These are phyloP conservation scores for Sminthurinus aureus DNA, from an alignment of 2,888 invertebrate species.

Conservation along the genomic window DNA sequence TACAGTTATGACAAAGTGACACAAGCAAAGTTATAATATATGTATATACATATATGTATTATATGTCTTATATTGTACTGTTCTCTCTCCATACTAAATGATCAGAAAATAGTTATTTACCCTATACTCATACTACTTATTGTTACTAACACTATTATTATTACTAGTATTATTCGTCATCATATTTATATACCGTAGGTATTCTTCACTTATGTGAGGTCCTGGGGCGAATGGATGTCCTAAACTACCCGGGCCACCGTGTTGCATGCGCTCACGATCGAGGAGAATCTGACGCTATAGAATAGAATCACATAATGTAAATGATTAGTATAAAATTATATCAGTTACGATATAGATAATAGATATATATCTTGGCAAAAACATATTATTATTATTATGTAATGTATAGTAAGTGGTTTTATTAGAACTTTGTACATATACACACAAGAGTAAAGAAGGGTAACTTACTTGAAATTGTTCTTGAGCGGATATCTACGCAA, in stretches of 20 bases:
- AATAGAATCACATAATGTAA: no score
- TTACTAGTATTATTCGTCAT: conserved; percentile 48
- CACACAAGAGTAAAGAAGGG: no score
- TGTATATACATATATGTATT: not conserved
- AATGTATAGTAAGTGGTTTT: no score
- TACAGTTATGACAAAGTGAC: not conserved
- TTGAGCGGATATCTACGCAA: conserved; percentile 68
- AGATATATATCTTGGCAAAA: no score
- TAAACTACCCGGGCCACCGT: conserved; percentile 58
- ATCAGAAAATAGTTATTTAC: conserved; percentile 1
- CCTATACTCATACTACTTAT: conserved; percentile 43
- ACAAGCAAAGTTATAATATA: not conserved
- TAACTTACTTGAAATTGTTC: conserved; percentile 74
- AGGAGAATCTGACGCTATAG: conserved; percentile 75
- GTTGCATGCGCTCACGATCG: conserved; percentile 76
- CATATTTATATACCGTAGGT: conserved; percentile 68
- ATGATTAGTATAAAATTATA: no score
- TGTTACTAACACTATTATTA: no score
- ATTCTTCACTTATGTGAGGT: conserved; percentile 65
- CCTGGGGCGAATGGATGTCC: conserved; percentile 50
- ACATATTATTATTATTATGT: no score
- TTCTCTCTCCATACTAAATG: not conserved
- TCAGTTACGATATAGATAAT: no score
- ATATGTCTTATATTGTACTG: not conserved
- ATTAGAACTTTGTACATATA: no score